Evolutionary conservation across 2,888 invertebrate genomes (phyloP).

Genomic region (Schrankia costaestrigalis): DNA sequence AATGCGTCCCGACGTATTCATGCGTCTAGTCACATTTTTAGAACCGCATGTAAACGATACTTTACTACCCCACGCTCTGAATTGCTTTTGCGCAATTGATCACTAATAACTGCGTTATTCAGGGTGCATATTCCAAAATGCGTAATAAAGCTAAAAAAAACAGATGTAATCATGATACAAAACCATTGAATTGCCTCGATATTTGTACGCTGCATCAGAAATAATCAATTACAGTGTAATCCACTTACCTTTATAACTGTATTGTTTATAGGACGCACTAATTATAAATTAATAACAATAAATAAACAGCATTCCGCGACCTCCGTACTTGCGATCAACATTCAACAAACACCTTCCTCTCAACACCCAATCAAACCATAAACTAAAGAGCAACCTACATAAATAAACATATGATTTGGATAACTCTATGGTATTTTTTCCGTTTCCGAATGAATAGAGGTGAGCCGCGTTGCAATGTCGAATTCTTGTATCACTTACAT

Average conservation of each 20-base stretch:
- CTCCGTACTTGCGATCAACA: constrained; percentile 61
- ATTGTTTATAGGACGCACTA: constrained; percentile 57
- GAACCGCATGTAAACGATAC: constrained; percentile 76
- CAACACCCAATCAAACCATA: constrained; percentile 74
- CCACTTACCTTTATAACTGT: constrained; percentile 56
- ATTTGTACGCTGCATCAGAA: constrained; percentile 11
- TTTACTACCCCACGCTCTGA: constrained; percentile 38
- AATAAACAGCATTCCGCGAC: constrained; percentile 76
- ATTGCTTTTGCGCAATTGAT: constrained; percentile 34
- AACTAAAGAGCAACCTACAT: constrained; percentile 70
- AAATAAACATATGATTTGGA: constrained; percentile 75
- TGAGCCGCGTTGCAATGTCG: no score
- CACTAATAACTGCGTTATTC: constrained; percentile 29
- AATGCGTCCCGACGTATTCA: constrained; percentile 63
- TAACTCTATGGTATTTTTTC: constrained; percentile 40
- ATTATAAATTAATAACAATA: constrained; percentile 67
- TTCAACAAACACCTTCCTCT: constrained; percentile 65
- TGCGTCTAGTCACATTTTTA: constrained; percentile 75
- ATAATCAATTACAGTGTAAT: constrained; percentile 9
- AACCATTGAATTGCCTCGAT: constrained; percentile 18
- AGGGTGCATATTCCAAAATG: constrained; percentile 54
- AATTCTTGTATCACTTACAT: no score
- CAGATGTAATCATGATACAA: constrained; percentile 40
- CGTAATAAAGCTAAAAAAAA: constrained; percentile 52
- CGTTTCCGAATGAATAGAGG: constrained; percentile 38